Evolutionary conservation across 2,113 vertebrate species (phyloP), one percentile per base, ranked within the genome.

Genomic region (Tragulus kanchil): DNA sequence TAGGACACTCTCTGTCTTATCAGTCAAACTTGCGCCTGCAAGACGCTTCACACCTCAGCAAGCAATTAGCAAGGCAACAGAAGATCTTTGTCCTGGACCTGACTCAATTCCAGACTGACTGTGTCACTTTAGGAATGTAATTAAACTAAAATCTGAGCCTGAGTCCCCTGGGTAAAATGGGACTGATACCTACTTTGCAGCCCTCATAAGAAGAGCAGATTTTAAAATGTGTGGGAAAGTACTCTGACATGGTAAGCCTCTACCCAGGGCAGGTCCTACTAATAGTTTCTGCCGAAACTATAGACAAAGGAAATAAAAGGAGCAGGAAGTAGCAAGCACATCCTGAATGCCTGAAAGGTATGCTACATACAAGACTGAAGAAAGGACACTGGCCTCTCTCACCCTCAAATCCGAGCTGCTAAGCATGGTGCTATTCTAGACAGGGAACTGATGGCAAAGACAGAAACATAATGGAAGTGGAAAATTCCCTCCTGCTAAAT

Each of bases 391-490:
- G 81, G 75, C 23, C 59, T 75, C 45, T 65, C 11, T 45, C 50
- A 50, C 31, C 52, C 61, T n/a, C 58, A 56, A 14, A 28, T 61
- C 73, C 50, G 64, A 17, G 45, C 10, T 50, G 50, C 83, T 77
- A 75, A 79, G 25, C 17, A 56, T 3, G 15, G 8, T 82, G 23
- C 16, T 64, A 8, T 12, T 58, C 26, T 52, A 54, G 82, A 67
- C 5, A 10, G 1, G 19, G 31, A 52, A 21, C 19, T 28, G n/a
- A 16, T 2, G n/a, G 16, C 5, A 1, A 79, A 9, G 42, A 17
- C 12, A 9, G 10, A 91, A 81, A 58, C 81, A 64, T 67, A 82
- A 90, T 19, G 48, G 59, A 87, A 90, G 82, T 2, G 71, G 1
- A 0, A 31, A 71, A 56, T 5, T 16, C 45, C 52, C 69, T 54